phyloP scores from a whole-genome alignment of 2,797 vertebrate genomes.

The Cuniculus paca region DNA sequence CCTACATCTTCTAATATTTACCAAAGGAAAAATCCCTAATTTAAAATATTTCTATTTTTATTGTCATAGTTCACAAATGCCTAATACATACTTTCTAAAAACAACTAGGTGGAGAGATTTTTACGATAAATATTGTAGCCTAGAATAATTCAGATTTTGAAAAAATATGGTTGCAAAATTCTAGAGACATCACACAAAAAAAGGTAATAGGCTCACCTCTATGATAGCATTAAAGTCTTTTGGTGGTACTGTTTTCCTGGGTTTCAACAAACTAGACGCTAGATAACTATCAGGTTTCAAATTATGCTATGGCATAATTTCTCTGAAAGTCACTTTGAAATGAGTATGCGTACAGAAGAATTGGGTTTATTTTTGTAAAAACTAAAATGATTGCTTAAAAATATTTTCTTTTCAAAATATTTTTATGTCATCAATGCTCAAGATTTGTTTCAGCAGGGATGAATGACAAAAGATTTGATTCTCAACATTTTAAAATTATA shows the following conservation, averaged over 20 bases:
- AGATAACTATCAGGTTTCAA: neutral
- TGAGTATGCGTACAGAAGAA: neutral
- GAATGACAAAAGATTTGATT: conserved; percentile 33
- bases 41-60: conserved; percentile 11
- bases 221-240: neutral
- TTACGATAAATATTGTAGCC: neutral
- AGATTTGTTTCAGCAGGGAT: neutral
- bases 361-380: neutral
- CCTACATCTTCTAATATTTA: neutral
- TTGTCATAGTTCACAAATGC: neutral
- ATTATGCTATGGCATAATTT: conserved; percentile 4
- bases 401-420: conserved; percentile 5
- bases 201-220: neutral
- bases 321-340: conserved; percentile 18
- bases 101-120: neutral
- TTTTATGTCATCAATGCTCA: neutral
- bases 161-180: neutral
- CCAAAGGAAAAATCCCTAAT: neutral
- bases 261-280: conserved; percentile 39
- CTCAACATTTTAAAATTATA: neutral
- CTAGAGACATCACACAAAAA: neutral
- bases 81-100: conserved; percentile 22
- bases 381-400: neutral
- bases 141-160: neutral
- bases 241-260: neutral